These are phyloP conservation scores for Thyatira batis DNA, from an alignment of 2,888 invertebrate species.

Conservation along the genomic window DNA sequence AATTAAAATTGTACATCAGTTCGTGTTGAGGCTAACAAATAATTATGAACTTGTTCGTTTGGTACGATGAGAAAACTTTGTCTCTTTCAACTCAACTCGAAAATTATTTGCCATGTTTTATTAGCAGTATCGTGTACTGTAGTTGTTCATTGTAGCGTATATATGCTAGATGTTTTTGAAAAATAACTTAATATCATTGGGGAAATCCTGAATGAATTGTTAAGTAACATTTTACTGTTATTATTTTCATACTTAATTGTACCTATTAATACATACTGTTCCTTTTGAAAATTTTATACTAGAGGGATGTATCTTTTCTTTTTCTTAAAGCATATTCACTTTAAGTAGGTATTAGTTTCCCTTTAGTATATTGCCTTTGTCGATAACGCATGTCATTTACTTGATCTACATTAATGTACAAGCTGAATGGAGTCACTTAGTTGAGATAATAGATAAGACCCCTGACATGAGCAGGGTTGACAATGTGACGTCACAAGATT, in stretches of 20 bases:
- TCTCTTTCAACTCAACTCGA: slow-evolving; percentile 44
- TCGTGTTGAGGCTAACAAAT: slow-evolving; percentile 60
- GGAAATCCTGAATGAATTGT: no score
- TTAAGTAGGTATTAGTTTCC: no score
- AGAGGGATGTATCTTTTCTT: no score
- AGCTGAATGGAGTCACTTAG: slow-evolving; percentile 2
- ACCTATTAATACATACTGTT: no score
- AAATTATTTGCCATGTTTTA: slow-evolving; percentile 43
- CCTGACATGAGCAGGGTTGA: slow-evolving; percentile 28
- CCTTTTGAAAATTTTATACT: no score
- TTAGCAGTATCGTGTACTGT: slow-evolving; percentile 1
- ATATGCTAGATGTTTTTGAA: not conserved
- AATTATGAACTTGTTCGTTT: slow-evolving; percentile 68
- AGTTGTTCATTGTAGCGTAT: not conserved
- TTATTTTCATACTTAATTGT: no score
- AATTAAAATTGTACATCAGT: slow-evolving; percentile 62
- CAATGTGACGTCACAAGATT: slow-evolving; percentile 17
- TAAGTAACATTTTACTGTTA: no score
- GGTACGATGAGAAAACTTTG: slow-evolving; percentile 67
- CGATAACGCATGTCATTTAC: not conserved
- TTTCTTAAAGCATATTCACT: no score
- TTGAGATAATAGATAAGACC: slow-evolving; percentile 9
- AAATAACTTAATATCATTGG: no score
- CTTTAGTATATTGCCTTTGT: not conserved
- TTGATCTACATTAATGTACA: not conserved